phyloP scores from a whole-genome alignment of 1,140 invertebrate genomes.

The Thrips palmi region DNA sequence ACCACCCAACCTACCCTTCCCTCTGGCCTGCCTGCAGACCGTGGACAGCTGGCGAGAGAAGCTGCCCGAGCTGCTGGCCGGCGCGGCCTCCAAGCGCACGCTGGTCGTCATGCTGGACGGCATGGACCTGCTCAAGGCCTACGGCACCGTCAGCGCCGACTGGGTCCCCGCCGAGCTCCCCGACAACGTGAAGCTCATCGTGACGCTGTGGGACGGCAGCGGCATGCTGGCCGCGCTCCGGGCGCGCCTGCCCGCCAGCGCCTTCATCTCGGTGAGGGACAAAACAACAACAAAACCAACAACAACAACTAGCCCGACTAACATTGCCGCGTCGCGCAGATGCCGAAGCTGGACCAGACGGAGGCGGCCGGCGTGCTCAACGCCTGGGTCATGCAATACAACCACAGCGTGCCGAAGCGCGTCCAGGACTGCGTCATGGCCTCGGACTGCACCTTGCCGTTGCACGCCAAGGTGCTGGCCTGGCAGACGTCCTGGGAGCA shows the following conservation, averaged over 20 bases:
- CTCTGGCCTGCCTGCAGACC: too few relatives aligned
- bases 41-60: slow-evolving; percentile 29
- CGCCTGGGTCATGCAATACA: slow-evolving; percentile 35
- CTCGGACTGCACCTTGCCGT: slow-evolving; percentile 39
- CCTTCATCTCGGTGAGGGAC: too few relatives aligned
- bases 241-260: too few relatives aligned
- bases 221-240: too few relatives aligned
- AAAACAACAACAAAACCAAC: too few relatives aligned
- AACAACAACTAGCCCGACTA: too few relatives aligned
- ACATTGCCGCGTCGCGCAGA: too few relatives aligned
- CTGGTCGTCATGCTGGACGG: slow-evolving; percentile 52
- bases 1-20: too few relatives aligned
- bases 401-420: slow-evolving; percentile 37
- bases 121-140: slow-evolving; percentile 36
- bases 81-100: slow-evolving; percentile 31
- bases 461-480: slow-evolving; percentile 46
- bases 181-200: slow-evolving; percentile 46
- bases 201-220: too few relatives aligned
- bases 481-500: slow-evolving; percentile 41
- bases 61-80: slow-evolving; percentile 29
- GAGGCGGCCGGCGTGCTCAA: slow-evolving; percentile 32
- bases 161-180: slow-evolving; percentile 52
- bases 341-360: slow-evolving; percentile 26
- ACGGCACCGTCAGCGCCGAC: slow-evolving; percentile 20
- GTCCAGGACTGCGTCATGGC: slow-evolving; percentile 35